phyloP scores from a whole-genome alignment of 1,140 invertebrate species.

The Leptopilina clavipes region DNA sequence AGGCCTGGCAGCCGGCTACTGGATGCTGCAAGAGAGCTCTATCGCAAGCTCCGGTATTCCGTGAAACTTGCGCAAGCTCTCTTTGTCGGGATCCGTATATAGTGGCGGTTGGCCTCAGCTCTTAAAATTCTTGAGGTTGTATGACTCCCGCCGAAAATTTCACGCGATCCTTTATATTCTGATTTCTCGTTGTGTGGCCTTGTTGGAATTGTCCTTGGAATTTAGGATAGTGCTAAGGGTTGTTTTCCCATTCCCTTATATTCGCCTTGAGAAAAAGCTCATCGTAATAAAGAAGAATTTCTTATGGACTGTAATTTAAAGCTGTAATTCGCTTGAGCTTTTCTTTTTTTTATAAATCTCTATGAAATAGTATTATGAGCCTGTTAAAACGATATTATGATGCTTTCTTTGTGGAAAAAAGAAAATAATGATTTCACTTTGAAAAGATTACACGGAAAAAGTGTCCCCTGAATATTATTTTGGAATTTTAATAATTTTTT shows the following conservation, averaged over 20 bases:
- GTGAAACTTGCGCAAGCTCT: slow-evolving; percentile 61
- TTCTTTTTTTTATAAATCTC: neutral
- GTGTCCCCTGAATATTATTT: too few relatives aligned
- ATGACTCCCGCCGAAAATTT: slow-evolving; percentile 20
- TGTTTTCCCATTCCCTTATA: neutral
- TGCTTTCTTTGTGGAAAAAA: neutral
- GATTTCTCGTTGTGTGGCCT: slow-evolving; percentile 9
- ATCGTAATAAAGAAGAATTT: too few relatives aligned
- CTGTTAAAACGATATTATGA: neutral
- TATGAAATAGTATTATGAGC: neutral
- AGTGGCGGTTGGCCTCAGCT: neutral
- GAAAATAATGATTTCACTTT: neutral
- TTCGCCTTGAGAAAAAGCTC: neutral
- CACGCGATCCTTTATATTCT: neutral
- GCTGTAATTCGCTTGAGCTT: neutral
- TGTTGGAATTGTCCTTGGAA: neutral
- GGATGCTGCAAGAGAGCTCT: slow-evolving; percentile 61
- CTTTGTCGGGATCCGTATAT: slow-evolving; percentile 36
- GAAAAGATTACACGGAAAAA: too few relatives aligned
- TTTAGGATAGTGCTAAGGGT: neutral
- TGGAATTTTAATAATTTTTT: too few relatives aligned
- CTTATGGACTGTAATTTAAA: neutral
- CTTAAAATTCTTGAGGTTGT: slow-evolving; percentile 20
- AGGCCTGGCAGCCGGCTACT: slow-evolving; percentile 67
- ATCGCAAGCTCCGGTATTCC: slow-evolving; percentile 56